Base-by-base conservation (phyloP, 2,113 vertebrate genomes). In the Acinonyx jubatus region DNA sequence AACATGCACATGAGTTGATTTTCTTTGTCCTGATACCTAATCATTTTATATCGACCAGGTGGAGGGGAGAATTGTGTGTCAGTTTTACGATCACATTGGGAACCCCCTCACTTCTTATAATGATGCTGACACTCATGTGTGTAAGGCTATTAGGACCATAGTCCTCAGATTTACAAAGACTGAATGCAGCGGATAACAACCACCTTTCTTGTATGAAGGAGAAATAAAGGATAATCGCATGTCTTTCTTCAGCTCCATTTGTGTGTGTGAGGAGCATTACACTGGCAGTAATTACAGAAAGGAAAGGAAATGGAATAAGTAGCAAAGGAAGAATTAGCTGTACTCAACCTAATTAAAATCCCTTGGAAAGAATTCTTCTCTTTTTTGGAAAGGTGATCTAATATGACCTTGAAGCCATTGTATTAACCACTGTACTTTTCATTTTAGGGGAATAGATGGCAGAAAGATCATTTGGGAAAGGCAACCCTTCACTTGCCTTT, bases 271-370 rank as follows among this genome's bases (percentile, higher is more conserved):
- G 79, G 76, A 87, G 89, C 1, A 0, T 97, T 27, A 96, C 61
- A 52, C 89, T 97, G 89, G 86, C 91, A 94, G 93, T 96, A 98
- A 98, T 97, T 98, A 89, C 83, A 95, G 73, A 84, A 93, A 96
- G 83, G 71, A 85, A 97, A 98, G 95, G 97, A 98, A 98, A 95
- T 95, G 95, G 92, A 97, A 95, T 98, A 98, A 99, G 98, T 95
- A 98, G 98, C 94, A 52, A 96, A 98, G 89, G 97, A 97, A 97
- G 96, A 98, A 98, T 96, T 95, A 98, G 98, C 98, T 98, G 97
- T 97, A 97, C 98, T 97, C 4, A 0, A 97, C 80, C 98, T 98
- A 98, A 98, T 99, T 99, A 98, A 98, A 98, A 98, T 95, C 91
- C 83, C 74, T 11, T 93, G 96, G 88, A 92, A 96, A 94, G 93